Base-by-base conservation (phyloP, 2,888 invertebrate species). In the Carcina quercana region DNA sequence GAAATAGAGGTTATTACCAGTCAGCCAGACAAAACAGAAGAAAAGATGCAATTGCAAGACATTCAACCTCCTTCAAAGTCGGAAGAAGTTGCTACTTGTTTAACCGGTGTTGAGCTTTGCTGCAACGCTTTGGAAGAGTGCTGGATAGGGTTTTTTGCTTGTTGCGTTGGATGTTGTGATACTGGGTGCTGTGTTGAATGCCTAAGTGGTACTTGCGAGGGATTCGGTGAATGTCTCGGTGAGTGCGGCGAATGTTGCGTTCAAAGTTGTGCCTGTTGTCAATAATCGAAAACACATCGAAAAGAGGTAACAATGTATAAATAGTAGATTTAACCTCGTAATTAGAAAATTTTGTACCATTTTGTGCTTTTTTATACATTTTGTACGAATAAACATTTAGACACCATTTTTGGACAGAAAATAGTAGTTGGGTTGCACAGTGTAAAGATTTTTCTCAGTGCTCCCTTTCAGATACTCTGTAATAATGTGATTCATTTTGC, bases 161-260 rank as follows among this genome's bases (percentile, higher is more conserved):
- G 34, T 28, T 32, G 28, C 11, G 5, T 13, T 19, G 21, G n/a
- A 7, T 35, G 28, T 21, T 34, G 30, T 22, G 24, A 29, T 13
- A 38, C 28, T 5, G 25, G 17, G 4, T 27, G 12, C 6, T 31
- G 26, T n/a, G 12, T 10, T 2, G 34, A 37, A 10, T 42, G 41
- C 30, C 4, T 34, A 3, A 31, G 24, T 15, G 38, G 33, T 8
- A 32, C 25, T 28, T 38, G 36, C 15, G 38, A 33, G 21, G 28
- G 21, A 11, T 36, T 32, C 28, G 25, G 15, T 6, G 28, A 29
- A 14, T 40, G 42, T 24, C 12, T 42, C 8, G 32, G 40, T 11
- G 31, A 35, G 13, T 42, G 40, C 15, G 40, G 35, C 12, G 35
- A 37, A 5, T 45, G 40, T 8, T 37, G 42, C 25, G n/a, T 37